Percentiles rank a stretch among this genome's conserved stretches.
phyloP scores from a whole-genome alignment of 2,888 invertebrate genomes.

The Brachyopa scutellaris region DNA sequence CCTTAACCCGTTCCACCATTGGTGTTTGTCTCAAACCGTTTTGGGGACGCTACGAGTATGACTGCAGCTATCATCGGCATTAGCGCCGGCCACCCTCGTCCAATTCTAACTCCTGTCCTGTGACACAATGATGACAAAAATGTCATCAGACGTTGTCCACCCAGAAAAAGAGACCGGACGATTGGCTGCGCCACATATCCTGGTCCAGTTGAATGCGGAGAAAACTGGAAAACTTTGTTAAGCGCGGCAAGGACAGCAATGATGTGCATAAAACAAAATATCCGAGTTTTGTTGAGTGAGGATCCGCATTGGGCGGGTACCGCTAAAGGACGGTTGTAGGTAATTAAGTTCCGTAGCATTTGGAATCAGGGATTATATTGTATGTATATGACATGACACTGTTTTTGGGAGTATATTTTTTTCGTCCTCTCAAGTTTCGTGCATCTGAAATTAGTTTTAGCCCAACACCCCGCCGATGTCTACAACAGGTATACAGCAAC shows the following conservation, averaged over 20 bases:
- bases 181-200: conserved; percentile 35
- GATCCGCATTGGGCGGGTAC: conserved; percentile 46
- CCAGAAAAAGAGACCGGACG: conserved; percentile 16
- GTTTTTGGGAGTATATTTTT: not conserved
- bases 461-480: not conserved
- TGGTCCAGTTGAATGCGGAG: conserved; percentile 49
- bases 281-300: conserved; percentile 6
- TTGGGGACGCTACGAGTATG: not conserved
- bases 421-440: not conserved
- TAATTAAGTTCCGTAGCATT: conserved; percentile 63
- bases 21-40: not conserved
- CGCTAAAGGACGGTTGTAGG: conserved; percentile 43
- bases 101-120: conserved; percentile 7
- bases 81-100: conserved; percentile 6
- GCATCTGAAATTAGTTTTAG: conserved; percentile 9
- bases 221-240: conserved; percentile 51
- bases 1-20: conserved; percentile 9
- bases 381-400: conserved; percentile 25
- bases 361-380: conserved; percentile 49
- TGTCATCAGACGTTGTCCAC: conserved; percentile 54
- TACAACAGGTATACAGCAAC: conserved; percentile 38
- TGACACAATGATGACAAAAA: conserved; percentile 63
- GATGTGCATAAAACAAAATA: conserved; percentile 50
- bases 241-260: conserved; percentile 57
- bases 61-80: conserved; percentile 8